These are phyloP conservation scores for Motacilla tschutschensis DNA, from an alignment of 2,113 vertebrate species.

Conservation along the genomic window DNA sequence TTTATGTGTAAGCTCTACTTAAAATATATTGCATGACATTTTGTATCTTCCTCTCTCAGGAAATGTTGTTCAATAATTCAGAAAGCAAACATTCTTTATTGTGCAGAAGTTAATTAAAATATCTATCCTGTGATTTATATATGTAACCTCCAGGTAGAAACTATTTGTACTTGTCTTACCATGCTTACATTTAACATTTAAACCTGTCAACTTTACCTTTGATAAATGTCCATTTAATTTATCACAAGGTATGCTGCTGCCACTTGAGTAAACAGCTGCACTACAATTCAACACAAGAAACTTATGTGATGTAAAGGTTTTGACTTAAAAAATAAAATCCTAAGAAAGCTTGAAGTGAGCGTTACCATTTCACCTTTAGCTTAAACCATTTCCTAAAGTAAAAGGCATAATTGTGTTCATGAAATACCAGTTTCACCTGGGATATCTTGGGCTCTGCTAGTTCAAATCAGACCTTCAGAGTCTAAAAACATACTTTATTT, in stretches of 20 bases:
- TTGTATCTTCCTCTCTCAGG: constrained; percentile 24
- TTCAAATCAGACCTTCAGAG: neutral
- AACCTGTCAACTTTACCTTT: constrained; percentile 9
- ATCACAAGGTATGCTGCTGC: constrained; percentile 2
- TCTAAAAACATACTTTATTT: neutral
- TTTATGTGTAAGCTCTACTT: neutral
- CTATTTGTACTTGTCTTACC: constrained; percentile 51
- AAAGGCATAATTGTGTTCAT: constrained; percentile 2
- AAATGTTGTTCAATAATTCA: constrained; percentile 30
- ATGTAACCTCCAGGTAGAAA: constrained; percentile 18
- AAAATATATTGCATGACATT: neutral
- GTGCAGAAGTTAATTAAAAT: constrained; percentile 40
- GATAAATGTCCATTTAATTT: constrained; percentile 35
- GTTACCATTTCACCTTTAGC: neutral
- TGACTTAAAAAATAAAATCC: neutral
- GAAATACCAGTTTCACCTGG: neutral
- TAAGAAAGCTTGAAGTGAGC: neutral
- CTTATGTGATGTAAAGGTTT: neutral
- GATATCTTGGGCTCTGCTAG: neutral
- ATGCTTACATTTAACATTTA: neutral
- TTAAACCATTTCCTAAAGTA: neutral
- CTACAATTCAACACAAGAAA: constrained; percentile 15
- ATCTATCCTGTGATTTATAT: constrained; percentile 13
- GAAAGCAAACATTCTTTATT: constrained; percentile 11
- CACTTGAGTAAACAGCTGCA: constrained; percentile 29